These are phyloP conservation scores for Cavia porcellus DNA, from an alignment of 2,113 vertebrate genomes.

Conservation along the genomic window DNA sequence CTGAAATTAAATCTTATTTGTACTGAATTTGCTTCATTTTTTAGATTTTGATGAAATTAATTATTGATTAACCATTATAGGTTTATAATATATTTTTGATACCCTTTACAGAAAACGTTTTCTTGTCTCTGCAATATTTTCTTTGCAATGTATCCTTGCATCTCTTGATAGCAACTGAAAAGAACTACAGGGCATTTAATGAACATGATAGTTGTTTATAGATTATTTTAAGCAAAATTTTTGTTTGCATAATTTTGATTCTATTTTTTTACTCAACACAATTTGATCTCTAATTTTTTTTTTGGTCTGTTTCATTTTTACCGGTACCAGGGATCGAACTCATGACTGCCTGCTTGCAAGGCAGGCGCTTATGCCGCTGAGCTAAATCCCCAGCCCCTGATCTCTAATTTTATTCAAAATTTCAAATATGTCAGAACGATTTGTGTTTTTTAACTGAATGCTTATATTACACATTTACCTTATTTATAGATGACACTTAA, in stretches of 20 bases:
- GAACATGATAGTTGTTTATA: neutral
- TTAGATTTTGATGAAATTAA: neutral
- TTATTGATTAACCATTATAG: neutral
- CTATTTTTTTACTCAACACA: neutral
- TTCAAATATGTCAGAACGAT: neutral
- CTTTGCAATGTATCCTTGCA: neutral
- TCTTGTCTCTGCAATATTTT: neutral
- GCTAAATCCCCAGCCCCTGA: no score
- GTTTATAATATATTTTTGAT: neutral
- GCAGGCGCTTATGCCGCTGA: no score
- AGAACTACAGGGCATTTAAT: neutral
- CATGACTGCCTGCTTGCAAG: no score
- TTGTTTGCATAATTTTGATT: neutral
- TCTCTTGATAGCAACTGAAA: neutral
- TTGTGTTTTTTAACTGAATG: neutral
- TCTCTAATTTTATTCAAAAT: neutral
- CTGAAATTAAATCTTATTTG: neutral
- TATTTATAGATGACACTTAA: neutral
- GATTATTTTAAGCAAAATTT: neutral
- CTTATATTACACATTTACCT: neutral
- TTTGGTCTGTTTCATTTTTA: no score
- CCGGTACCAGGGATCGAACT: no score
- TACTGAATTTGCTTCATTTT: neutral
- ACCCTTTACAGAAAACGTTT: neutral
- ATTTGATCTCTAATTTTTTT: neutral